These are phyloP conservation scores for Drosophila punjabiensis DNA, from an alignment of 1,140 invertebrate genomes.

Conservation along the genomic window DNA sequence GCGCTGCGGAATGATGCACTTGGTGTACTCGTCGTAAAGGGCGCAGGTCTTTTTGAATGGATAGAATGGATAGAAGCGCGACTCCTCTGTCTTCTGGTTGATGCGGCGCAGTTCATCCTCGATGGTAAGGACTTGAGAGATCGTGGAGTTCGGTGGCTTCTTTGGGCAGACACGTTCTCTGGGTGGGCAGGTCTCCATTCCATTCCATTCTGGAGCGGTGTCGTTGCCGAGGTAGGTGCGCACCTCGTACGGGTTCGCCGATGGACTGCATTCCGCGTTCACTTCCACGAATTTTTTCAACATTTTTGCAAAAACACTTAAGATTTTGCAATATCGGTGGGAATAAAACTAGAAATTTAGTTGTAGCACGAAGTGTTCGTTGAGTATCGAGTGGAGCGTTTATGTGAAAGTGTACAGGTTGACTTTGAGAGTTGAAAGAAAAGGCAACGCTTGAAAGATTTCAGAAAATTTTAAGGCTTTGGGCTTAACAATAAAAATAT, in stretches of 20 bases:
- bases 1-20: constrained; percentile 72
- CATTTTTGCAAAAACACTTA: constrained; percentile 58
- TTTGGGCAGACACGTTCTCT: constrained; percentile 62
- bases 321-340: constrained; percentile 46
- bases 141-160: constrained; percentile 64
- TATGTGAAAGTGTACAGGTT: not conserved
- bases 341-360: constrained; percentile 48
- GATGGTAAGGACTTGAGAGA: constrained; percentile 74
- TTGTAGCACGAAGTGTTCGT: constrained; percentile 16
- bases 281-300: constrained; percentile 81
- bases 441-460: not conserved
- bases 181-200: constrained; percentile 50
- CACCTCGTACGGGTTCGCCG: constrained; percentile 77
- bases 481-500: not conserved
- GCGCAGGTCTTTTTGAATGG: constrained; percentile 60
- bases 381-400: constrained; percentile 18
- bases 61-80: constrained; percentile 59
- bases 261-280: constrained; percentile 71
- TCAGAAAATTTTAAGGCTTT: not conserved
- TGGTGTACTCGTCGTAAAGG: constrained; percentile 63
- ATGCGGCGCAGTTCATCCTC: constrained; percentile 76
- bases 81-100: constrained; percentile 69
- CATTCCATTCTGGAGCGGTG: constrained; percentile 59
- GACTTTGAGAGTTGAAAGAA: not conserved
- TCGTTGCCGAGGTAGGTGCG: constrained; percentile 75